A percentile compares a stretch with the other conserved stretches of the same genome.
phyloP scores from a whole-genome alignment of 2,113 vertebrate species.

The Aleadryas rufinucha region DNA sequence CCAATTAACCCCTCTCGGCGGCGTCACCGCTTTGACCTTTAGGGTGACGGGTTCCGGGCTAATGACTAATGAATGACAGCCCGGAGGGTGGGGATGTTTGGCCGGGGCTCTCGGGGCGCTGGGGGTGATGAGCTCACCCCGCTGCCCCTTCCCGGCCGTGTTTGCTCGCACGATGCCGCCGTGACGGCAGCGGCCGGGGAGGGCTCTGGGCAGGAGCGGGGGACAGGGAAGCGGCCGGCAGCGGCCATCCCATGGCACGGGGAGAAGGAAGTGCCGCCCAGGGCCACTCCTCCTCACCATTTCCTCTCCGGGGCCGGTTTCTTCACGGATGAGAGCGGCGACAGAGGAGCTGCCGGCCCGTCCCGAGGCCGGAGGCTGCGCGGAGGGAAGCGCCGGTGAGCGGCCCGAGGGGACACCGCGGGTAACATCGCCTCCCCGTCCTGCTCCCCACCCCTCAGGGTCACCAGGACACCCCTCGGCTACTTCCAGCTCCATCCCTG shows the following conservation, averaged over 20 bases:
- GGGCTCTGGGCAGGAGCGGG: neutral
- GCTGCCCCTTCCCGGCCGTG: neutral
- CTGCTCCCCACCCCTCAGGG: neutral
- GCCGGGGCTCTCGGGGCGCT: neutral
- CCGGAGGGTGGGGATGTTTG: neutral
- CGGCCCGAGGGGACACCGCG: neutral
- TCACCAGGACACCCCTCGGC: neutral
- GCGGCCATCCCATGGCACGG: neutral
- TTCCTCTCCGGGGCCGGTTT: neutral
- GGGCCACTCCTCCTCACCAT: conserved; percentile 50
- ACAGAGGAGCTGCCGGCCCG: neutral
- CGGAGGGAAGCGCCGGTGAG: neutral
- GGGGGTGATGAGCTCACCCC: neutral
- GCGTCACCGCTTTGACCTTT: neutral
- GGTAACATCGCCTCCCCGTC: neutral
- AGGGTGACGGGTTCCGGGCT: neutral
- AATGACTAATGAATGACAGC: fast-evolving
- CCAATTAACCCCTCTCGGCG: fast-evolving
- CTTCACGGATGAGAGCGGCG: neutral
- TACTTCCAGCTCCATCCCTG: neutral
- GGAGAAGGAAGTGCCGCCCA: conserved; percentile 12
- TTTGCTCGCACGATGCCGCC: neutral
- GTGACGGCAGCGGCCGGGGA: neutral
- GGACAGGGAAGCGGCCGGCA: neutral
- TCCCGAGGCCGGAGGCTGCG: neutral